Base-by-base conservation (phyloP, 35 echinoderm and acorn worm genomes). In the Diadema setosum region DNA sequence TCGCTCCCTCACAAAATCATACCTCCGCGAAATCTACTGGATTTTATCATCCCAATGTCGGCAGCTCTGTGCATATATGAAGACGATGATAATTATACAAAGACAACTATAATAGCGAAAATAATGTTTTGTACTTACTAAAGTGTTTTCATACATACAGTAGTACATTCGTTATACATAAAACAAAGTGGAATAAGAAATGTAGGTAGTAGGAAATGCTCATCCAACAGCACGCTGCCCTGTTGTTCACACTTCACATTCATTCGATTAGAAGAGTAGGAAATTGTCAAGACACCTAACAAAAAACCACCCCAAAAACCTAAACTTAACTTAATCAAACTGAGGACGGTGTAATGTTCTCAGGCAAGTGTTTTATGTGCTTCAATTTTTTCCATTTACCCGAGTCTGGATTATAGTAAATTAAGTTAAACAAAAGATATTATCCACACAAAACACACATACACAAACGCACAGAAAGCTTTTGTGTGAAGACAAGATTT, bases 51-150 rank as follows among this genome's bases (percentile, higher is more conserved):
- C n/a, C n/a, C n/a, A n/a, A n/a, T n/a, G n/a, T n/a, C n/a, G n/a
- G n/a, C n/a, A n/a, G n/a, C n/a, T n/a, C n/a, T 52, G 9, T 9
- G n/a, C 9, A 40, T 96, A 89, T 84, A 90, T 52, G 48, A 52
- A 52, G 48, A 52, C n/a, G 48, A 11, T 52, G 48, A 52, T 52
- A 52, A 11, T 9, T n/a, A 52, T 52, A n/a, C n/a, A 11, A 52
- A n/a, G 9, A 52, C n/a, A 52, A 52, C 48, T 52, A 52, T 52
- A 52, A 52, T 52, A n/a, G n/a, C 9, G 9, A 52, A 52, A 11
- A 52, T 11, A n/a, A 52, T 9, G 9, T 52, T 52, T 9, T 52
- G n/a, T 52, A 52, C 48, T 52, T 52, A 52, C 48, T 11, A 52
- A 52, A 52, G 48, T 52, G n/a, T n/a, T 52, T 52, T 52, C 48